These are phyloP conservation scores for Smutsia temminckii DNA, from an alignment of 2,797 vertebrate species.

Conservation along the genomic window DNA sequence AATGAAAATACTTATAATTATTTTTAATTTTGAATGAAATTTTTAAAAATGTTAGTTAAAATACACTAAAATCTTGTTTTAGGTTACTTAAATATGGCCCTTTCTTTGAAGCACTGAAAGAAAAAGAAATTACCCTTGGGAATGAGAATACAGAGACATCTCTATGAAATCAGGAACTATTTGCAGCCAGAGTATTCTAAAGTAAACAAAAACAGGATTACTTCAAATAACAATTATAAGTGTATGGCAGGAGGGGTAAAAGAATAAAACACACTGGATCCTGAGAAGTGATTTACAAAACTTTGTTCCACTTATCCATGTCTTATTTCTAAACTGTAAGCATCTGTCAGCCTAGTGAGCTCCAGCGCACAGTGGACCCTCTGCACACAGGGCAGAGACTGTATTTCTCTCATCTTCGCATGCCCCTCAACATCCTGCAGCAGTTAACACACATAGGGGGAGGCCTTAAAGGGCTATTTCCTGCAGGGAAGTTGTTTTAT, in stretches of 20 bases:
- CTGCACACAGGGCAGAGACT: fast-evolving
- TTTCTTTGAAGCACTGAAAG: not conserved
- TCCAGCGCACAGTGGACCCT: fast-evolving
- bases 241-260: not conserved
- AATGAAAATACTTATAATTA: not conserved
- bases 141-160: not conserved
- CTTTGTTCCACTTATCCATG: not conserved
- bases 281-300: not conserved
- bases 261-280: not conserved
- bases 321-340: not conserved
- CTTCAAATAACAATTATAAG: not conserved
- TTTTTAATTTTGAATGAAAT: not conserved
- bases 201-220: not conserved
- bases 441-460: not conserved
- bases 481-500: not conserved
- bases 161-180: not conserved
- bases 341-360: not conserved
- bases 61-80: conserved; percentile 5
- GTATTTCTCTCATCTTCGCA: not conserved
- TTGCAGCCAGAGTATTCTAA: not conserved
- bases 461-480: not conserved
- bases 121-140: not conserved
- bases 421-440: not conserved
- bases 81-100: not conserved
- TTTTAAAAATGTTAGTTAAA: not conserved